Percentiles rank a stretch among this genome's conserved stretches.
Evolutionary conservation across 64 coral and sea anemone genomes (phyloP).

Genomic region (Dendronephthya gigantea): DNA sequence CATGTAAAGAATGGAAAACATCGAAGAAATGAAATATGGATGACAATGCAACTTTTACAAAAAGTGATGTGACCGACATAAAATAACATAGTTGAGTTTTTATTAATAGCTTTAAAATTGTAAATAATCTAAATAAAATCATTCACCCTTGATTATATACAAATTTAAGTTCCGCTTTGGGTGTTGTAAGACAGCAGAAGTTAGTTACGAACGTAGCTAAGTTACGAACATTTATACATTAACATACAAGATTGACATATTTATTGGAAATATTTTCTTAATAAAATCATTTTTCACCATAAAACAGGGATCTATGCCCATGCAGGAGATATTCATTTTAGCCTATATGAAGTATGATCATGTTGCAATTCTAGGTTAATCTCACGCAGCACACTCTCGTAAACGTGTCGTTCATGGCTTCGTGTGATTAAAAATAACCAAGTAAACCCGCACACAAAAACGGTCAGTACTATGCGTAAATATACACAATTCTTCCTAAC

Average conservation of each 20-base stretch:
- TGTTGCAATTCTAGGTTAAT: background rate
- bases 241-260: background rate
- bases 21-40: too few relatives aligned
- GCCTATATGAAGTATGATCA: background rate
- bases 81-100: too few relatives aligned
- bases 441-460: background rate
- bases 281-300: background rate
- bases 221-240: background rate
- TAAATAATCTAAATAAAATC: background rate
- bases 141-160: background rate
- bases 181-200: too few relatives aligned
- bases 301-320: background rate
- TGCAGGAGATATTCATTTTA: background rate
- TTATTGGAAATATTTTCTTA: background rate
- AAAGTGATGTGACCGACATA: too few relatives aligned
- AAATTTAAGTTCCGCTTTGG: background rate
- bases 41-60: too few relatives aligned
- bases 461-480: background rate
- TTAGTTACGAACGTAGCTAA: background rate
- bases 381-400: background rate
- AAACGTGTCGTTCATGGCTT: background rate
- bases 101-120: too few relatives aligned
- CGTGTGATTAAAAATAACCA: background rate
- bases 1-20: too few relatives aligned
- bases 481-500: background rate